phyloP scores from a whole-genome alignment of 2,888 invertebrate genomes.

The Leptinotarsa tumamoca region DNA sequence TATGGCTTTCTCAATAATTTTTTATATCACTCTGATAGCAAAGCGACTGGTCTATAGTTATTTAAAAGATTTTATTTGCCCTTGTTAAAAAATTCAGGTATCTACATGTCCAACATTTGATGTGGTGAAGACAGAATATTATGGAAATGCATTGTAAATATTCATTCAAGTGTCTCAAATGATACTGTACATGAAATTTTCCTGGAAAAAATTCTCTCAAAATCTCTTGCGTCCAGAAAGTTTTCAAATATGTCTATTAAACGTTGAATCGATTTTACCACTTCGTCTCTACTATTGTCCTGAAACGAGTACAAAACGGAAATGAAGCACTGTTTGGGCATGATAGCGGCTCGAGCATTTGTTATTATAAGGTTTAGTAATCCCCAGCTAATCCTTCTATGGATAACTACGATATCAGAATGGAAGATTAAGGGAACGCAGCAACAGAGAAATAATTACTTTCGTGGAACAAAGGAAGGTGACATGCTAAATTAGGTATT shows the following conservation, averaged over 20 bases:
- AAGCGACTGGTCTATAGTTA: too few species aligned
- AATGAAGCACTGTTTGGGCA: background rate
- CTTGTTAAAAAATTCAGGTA: too few species aligned
- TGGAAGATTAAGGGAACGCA: slow-evolving; percentile 29
- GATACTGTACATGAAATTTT: too few species aligned
- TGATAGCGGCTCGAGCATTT: slow-evolving; percentile 6
- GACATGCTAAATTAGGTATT: slow-evolving; percentile 36
- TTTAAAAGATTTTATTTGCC: too few species aligned
- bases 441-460: slow-evolving; percentile 32
- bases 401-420: slow-evolving; percentile 15
- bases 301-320: slow-evolving; percentile 7
- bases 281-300: background rate
- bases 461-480: slow-evolving; percentile 31
- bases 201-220: background rate
- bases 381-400: slow-evolving; percentile 8
- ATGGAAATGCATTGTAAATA: too few species aligned
- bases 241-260: too few species aligned
- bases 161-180: too few species aligned
- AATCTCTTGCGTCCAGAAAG: background rate
- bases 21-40: too few species aligned
- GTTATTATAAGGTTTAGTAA: slow-evolving; percentile 5
- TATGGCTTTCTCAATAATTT: too few species aligned
- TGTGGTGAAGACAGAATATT: too few species aligned
- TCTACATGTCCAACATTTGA: too few species aligned
- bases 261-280: background rate